Evolutionary conservation across 2,797 vertebrate species (phyloP).

Genomic region (Syngnathus rostellatus): DNA sequence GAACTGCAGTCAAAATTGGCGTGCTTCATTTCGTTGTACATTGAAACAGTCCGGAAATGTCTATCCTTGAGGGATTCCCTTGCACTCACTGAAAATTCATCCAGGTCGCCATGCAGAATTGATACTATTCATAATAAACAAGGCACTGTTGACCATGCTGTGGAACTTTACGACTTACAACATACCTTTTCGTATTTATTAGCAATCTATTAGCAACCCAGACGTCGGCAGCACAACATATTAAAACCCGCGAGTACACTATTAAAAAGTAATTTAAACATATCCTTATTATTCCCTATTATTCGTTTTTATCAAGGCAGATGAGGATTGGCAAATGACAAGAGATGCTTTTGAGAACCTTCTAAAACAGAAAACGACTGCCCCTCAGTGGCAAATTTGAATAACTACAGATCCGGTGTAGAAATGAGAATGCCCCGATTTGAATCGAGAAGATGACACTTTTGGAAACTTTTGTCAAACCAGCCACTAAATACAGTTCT

Average conservation of each 20-base stretch:
- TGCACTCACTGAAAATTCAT: neutral
- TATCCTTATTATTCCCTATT: neutral
- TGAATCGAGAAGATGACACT: neutral
- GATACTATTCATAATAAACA: neutral
- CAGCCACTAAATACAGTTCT: neutral
- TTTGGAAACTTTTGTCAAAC: neutral
- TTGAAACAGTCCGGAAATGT: neutral
- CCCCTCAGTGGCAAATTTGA: constrained; percentile 52
- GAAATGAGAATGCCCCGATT: neutral
- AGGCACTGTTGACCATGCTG: neutral
- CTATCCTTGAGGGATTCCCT: neutral
- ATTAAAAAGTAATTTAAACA: neutral
- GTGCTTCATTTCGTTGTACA: neutral
- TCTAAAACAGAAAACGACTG: constrained; percentile 40
- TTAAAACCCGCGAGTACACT: neutral
- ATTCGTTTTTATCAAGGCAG: neutral
- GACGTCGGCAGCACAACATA: neutral
- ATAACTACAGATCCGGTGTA: neutral
- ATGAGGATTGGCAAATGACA: neutral
- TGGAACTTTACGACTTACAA: neutral
- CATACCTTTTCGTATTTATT: neutral
- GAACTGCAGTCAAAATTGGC: neutral
- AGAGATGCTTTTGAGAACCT: neutral
- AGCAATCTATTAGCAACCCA: neutral
- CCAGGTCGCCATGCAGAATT: neutral